A percentile compares a stretch with the other conserved stretches of the same genome.
Conservation (phyloP, 2,797 vertebrate species). For the Acanthurus lineatus region DNA sequence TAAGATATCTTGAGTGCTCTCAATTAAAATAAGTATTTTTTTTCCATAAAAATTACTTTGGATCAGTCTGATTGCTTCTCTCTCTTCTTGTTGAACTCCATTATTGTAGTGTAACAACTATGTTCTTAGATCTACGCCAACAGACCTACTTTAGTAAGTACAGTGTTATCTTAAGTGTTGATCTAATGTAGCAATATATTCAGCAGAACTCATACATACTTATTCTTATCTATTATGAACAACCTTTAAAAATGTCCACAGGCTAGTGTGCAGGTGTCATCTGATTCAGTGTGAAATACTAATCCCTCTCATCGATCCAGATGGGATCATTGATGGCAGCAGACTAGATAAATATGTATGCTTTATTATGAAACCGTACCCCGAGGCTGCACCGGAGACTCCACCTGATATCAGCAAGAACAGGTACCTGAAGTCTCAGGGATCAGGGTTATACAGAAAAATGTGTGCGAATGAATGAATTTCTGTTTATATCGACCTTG, state of each 20-base stretch:
- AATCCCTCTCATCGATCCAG: conserved; percentile 76
- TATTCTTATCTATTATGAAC: conserved; percentile 2
- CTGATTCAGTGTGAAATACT: conserved; percentile 69
- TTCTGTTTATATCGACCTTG: conserved; percentile 53
- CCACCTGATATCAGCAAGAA: conserved; percentile 38
- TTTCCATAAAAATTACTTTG: too few relatives aligned
- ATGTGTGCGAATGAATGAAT: conserved; percentile 15
- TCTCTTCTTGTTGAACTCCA: too few relatives aligned
- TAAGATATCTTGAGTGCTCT: too few relatives aligned
- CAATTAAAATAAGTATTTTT: too few relatives aligned
- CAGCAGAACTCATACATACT: background rate
- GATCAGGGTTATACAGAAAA: background rate
- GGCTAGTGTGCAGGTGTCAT: conserved; percentile 39
- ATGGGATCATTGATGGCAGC: conserved; percentile 59
- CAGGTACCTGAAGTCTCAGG: conserved; percentile 48
- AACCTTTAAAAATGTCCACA: background rate
- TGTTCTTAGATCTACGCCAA: background rate
- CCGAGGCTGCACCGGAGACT: conserved; percentile 48
- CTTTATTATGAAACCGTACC: conserved; percentile 61
- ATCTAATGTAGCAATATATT: background rate
- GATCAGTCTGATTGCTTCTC: too few relatives aligned
- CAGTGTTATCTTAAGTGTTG: background rate
- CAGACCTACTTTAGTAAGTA: background rate
- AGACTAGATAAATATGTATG: conserved; percentile 73
- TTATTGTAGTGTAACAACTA: background rate